Evolutionary conservation across 1,140 invertebrate genomes (phyloP).

Genomic region (Scaptomyza hsui): DNA sequence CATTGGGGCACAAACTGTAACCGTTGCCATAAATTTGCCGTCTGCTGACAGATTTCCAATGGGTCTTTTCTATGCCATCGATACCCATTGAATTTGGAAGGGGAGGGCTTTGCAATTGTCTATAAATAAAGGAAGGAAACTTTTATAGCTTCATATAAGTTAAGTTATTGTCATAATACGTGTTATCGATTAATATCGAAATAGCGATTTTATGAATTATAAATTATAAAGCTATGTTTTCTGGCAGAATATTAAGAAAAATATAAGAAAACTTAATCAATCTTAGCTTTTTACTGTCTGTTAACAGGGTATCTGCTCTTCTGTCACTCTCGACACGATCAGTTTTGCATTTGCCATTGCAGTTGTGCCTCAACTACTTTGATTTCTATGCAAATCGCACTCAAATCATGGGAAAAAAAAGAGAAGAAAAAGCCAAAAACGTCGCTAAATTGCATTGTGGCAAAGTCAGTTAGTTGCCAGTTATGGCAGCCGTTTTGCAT

Average conservation of each 20-base stretch:
- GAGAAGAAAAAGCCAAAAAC: conserved; percentile 4
- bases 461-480: conserved; percentile 17
- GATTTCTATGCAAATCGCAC: conserved; percentile 79
- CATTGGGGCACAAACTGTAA: conserved; percentile 23
- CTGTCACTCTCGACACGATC: background rate
- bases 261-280: too few species aligned
- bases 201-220: too few species aligned
- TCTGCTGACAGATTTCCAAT: conserved; percentile 54
- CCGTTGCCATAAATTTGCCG: conserved; percentile 64
- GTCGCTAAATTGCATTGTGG: conserved; percentile 19
- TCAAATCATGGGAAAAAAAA: conserved; percentile 46
- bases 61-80: background rate
- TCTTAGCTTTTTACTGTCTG: too few species aligned
- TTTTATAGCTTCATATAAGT: too few species aligned
- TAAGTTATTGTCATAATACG: too few species aligned
- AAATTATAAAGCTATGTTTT: too few species aligned
- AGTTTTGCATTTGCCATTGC: conserved; percentile 14
- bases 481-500: conserved; percentile 46
- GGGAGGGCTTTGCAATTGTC: background rate
- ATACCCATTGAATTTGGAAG: background rate
- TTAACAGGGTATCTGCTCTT: background rate
- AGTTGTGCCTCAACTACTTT: conserved; percentile 49
- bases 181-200: too few species aligned
- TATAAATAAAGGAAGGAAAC: background rate
- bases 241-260: too few species aligned